Evolutionary conservation across 2,888 invertebrate species (phyloP).

Genomic region (Agrotis segetum): DNA sequence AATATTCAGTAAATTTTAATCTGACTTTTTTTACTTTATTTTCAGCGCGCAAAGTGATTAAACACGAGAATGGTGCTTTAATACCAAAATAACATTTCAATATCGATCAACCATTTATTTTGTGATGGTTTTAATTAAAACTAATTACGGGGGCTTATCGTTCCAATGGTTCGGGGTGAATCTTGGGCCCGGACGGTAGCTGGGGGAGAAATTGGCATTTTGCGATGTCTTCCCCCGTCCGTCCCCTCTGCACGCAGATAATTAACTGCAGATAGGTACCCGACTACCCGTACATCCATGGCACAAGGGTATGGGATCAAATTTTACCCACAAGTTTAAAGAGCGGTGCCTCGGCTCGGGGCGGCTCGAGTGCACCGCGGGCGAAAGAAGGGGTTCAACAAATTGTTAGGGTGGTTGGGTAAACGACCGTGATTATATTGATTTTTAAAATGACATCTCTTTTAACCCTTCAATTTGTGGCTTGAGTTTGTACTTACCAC

Average conservation of each 20-base stretch:
- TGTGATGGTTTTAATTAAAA: constrained; percentile 87
- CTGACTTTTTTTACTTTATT: constrained; percentile 34
- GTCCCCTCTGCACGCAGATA: constrained; percentile 85
- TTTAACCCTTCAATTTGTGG: constrained; percentile 68
- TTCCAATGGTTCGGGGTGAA: constrained; percentile 79
- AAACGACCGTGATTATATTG: constrained; percentile 89
- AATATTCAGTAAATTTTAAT: constrained; percentile 60
- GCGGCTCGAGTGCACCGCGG: constrained; percentile 75
- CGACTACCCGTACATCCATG: constrained; percentile 75
- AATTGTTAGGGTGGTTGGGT: constrained; percentile 87
- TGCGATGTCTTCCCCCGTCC: constrained; percentile 81
- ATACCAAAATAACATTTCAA: constrained; percentile 66
- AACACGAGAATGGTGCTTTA: constrained; percentile 61
- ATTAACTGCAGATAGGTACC: constrained; percentile 90
- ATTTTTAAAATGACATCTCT: constrained; percentile 84
- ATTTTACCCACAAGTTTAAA: constrained; percentile 87
- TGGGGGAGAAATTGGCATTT: constrained; percentile 83
- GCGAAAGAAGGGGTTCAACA: constrained; percentile 82
- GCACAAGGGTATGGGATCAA: constrained; percentile 81
- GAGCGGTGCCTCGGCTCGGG: constrained; percentile 78
- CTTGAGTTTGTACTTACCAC: constrained; percentile 19
- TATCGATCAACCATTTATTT: constrained; percentile 75
- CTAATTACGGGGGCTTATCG: constrained; percentile 84
- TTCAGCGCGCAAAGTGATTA: constrained; percentile 46
- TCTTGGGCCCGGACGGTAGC: constrained; percentile 75